Base-by-base conservation (phyloP, 2,797 vertebrate species). In the Steatocranus sp. region DNA sequence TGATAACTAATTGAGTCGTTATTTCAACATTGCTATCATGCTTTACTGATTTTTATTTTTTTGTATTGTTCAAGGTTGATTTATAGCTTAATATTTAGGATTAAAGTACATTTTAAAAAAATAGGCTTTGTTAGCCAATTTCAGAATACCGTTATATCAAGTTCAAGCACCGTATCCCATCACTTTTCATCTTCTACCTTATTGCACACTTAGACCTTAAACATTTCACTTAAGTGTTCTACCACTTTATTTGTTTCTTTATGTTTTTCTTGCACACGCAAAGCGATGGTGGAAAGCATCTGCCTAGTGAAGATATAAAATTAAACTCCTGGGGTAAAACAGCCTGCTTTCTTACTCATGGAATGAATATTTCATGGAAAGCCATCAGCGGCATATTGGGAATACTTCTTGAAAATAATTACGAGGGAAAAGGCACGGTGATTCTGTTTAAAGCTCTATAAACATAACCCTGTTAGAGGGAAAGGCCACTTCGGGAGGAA, bases 321-420 rank as follows among this genome's bases (percentile, higher is more conserved):
- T 91, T 78, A 84, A 94, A 91, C 87, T 93, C 88, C 84, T 84
- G 54, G 83, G 90, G 91, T 86, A 83, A 87, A 92, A 83, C 82
- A 74, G 89, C 76, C 90, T 85, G 88, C 86, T 82, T 92, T 92
- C 85, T 87, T 81, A 86, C 87, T 86, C 81, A 50, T 32, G 80
- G 75, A 92, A 93, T 95, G 87, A 89, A 95, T 95, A 92, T 94
- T 95, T 93, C 23, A 95, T 93, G 83, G 84, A 75, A 78, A 89
- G 83, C 91, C 89, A 90, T 92, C 88, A 91, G 86, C 53, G 48
- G 78, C 90, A 81, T 82, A 78, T 83, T 85, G 92, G 91, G 92
- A 95, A 90, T 91, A 85, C 78, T 84, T 85, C 78, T 90, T 84
- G 89, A 79, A 92, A 94, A 94, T 93, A 94, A 93, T 93, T 93